A percentile compares a stretch with the other conserved stretches of the same genome.
Conservation (phyloP, 1,140 invertebrate species). For the Papilio glaucus region DNA sequence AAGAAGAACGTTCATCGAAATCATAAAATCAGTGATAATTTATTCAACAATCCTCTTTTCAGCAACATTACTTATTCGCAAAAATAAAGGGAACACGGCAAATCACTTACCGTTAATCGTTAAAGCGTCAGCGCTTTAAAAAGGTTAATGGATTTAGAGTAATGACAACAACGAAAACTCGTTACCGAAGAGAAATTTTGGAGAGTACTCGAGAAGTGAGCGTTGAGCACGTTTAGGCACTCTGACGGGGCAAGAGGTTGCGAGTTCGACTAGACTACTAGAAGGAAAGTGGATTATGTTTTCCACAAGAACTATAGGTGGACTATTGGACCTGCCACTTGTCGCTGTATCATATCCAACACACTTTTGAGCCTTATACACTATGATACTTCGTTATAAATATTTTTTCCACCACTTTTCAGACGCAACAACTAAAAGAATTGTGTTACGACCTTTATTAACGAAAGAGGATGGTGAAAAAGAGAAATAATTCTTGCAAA, state of each 20-base stretch:
- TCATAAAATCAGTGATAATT: background rate
- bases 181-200: constrained; percentile 30
- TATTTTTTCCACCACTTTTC: too few species aligned
- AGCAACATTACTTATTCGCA: background rate
- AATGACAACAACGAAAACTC: constrained; percentile 33
- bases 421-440: too few species aligned
- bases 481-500: too few species aligned
- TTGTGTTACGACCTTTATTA: too few species aligned
- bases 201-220: constrained; percentile 27
- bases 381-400: too few species aligned
- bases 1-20: constrained; percentile 2
- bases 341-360: background rate
- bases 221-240: constrained; percentile 32
- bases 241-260: background rate
- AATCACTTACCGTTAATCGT: constrained; percentile 29
- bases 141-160: constrained; percentile 36
- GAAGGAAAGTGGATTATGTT: constrained; percentile 4
- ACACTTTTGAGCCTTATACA: background rate
- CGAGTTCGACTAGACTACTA: background rate
- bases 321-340: constrained; percentile 2
- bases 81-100: constrained; percentile 17
- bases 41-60: background rate
- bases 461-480: too few species aligned
- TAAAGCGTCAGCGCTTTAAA: constrained; percentile 16
- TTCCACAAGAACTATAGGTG: background rate